These are phyloP conservation scores for Episyrphus balteatus DNA, from an alignment of 1,140 invertebrate species.

Conservation along the genomic window DNA sequence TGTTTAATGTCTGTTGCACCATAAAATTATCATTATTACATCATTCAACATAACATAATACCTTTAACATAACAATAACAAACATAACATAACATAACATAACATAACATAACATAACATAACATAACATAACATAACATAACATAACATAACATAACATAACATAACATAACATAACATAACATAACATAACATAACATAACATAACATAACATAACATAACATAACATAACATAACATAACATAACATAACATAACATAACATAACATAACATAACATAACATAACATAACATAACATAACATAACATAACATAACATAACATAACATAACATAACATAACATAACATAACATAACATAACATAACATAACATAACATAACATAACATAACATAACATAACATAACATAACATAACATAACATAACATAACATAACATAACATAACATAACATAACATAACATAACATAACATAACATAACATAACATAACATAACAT, in stretches of 20 bases:
- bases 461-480: conserved; percentile 3
- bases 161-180: conserved; percentile 3
- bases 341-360: conserved; percentile 3
- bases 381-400: conserved; percentile 3
- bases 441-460: conserved; percentile 3
- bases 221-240: conserved; percentile 3
- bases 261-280: conserved; percentile 3
- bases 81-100: conserved; percentile 3
- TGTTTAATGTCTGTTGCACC: too few species aligned
- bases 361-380: conserved; percentile 3
- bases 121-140: conserved; percentile 3
- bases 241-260: conserved; percentile 3
- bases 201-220: conserved; percentile 3
- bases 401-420: conserved; percentile 3
- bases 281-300: conserved; percentile 3
- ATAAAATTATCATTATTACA: too few species aligned
- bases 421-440: conserved; percentile 3
- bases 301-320: conserved; percentile 3
- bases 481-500: conserved; percentile 3
- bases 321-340: conserved; percentile 3
- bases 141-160: conserved; percentile 2
- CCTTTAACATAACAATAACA: not conserved
- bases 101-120: conserved; percentile 3
- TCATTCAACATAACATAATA: not conserved
- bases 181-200: conserved; percentile 3